phyloP scores from a whole-genome alignment of 2,797 vertebrate species.

The Carcharodon carcharias region DNA sequence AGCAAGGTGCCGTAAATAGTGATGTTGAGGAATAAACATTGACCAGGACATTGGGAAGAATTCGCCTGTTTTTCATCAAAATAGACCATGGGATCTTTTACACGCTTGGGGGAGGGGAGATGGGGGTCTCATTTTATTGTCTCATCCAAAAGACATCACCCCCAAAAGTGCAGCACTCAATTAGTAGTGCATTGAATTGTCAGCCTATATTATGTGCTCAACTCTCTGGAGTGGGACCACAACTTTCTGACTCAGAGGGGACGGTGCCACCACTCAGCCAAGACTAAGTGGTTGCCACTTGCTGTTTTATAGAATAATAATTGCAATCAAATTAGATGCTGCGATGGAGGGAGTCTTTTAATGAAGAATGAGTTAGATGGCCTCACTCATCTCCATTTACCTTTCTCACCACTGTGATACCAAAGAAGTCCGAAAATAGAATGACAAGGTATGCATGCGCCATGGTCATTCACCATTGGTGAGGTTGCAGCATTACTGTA shows the following conservation, averaged over 20 bases:
- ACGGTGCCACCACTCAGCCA: not conserved
- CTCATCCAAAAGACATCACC: too few species aligned
- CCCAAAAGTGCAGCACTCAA: not conserved
- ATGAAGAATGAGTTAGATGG: not conserved
- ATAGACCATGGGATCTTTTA: not conserved
- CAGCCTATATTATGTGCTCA: not conserved
- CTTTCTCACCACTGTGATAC: not conserved
- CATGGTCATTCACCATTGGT: not conserved
- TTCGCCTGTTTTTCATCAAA: not conserved
- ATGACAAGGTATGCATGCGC: not conserved
- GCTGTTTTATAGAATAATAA: not conserved
- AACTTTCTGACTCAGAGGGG: not conserved
- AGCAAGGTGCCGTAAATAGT: not conserved
- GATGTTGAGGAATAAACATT: not conserved
- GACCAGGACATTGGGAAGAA: not conserved
- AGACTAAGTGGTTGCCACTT: not conserved
- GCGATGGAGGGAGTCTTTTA: not conserved
- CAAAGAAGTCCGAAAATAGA: not conserved
- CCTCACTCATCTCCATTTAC: not conserved
- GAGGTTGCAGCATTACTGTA: not conserved
- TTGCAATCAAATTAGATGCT: not conserved
- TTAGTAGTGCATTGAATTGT: not conserved
- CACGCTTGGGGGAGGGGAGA: too few species aligned
- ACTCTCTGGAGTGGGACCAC: not conserved
- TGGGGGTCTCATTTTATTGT: not conserved